Base-by-base conservation (phyloP, 1,140 invertebrate genomes). In the Geopemphigus sp. region DNA sequence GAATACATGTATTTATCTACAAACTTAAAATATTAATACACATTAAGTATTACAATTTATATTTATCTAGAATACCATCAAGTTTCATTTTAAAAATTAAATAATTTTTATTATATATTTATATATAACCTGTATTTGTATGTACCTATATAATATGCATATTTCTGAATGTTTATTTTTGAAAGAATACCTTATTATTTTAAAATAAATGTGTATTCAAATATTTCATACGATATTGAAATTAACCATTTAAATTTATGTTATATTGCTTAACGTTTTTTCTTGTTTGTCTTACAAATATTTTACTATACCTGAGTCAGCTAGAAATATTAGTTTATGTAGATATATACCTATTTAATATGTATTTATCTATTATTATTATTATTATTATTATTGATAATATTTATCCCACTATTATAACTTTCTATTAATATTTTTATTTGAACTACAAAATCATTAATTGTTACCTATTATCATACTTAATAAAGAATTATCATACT, bases 211-310 rank as follows among this genome's bases (percentile, higher is more conserved):
- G 26, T 72, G 32, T 78, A 78, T 61, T 78, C n/a, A 19, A 47
- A 24, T 78, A 63, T 63, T 78, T 78, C 53, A 78, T 78, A 78
- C 12, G n/a, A 61, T 50, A 78, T 61, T 78, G n/a, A 78, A 78
- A 78, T 47, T 78, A 78, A 78, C 57, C 57, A 78, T 63, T 78
- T 74, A 24, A 15, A 47, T 78, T 78, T 59, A 24, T 47, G 29
- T 39, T 59, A 76, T 59, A 45, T 45, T 5, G 72, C 72, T 76
- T 74, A 57, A 57, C 22, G 19, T 74, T 74, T 74, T 72, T 14
- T 72, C 26, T 24, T 68, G 59, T 32, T 63, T 63, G 68, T 68
- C 45, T 68, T 68, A 68, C 22, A 68, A 72, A 72, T 72, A 72
- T n/a, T 72, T 72, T 32, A 72, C 68, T 54, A 54, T 54, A 72